Evolutionary conservation across 2,797 vertebrate genomes (phyloP), one percentile per base, ranked within the genome.

Genomic region (Gymnocypris eckloni): DNA sequence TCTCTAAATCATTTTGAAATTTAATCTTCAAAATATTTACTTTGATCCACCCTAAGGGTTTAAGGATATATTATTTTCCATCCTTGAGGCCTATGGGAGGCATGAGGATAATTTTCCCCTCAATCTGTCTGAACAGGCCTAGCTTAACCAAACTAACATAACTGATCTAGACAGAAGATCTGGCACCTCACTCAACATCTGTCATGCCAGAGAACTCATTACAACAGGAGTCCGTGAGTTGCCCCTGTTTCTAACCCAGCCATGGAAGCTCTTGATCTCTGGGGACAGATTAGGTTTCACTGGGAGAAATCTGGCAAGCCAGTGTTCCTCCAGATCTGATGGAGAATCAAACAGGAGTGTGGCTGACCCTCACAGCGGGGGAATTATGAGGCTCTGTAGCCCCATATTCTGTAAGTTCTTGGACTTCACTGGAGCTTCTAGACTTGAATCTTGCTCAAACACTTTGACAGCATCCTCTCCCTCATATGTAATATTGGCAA

Each of bases 281-380:
- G 48, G 48, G 37, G 61, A 85, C n/a, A 43, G 61, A 76, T 87
- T 80, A 71, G 15, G 54, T 86, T 88, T 87, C 59, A 70, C 37
- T 64, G n/a, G 45, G 81, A 71, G 41, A 54, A 72, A 78, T 83
- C 67, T 71, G 59, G 59, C 59, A 56, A 80, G 50, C 45, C 71
- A 37, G 3, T 83, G 76, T 81, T 85, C 25, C 43, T 83, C n/a
- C 71, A 64, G 25, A 18, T 11, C 67, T 70, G 59, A 43, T 48
- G 71, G 25, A 72, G 64, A 70, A 64, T 16, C 75, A 72, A 70
- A 82, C 43, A 39, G 45, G 11, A 78, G 28, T 70, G 37, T 82
- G 81, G 37, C 45, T 64, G 81, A 66, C 54, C 41, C 39, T 86
- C n/a, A 83, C 56, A 81, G 22, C 37, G 2, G 77, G n/a, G 50